Base-by-base conservation (phyloP, 2,888 invertebrate species). In the Tethea ocularis region DNA sequence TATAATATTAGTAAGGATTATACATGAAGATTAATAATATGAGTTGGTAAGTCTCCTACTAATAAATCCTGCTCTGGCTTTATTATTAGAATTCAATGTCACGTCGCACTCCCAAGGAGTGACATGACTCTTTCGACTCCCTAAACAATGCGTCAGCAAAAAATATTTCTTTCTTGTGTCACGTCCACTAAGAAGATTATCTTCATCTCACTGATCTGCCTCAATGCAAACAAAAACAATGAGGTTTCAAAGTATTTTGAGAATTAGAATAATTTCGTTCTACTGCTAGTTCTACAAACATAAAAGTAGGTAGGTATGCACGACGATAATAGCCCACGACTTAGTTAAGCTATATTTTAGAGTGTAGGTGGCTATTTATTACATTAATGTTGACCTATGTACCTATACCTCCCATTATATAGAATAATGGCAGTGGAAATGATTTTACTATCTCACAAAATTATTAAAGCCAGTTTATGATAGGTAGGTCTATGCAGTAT, bases 131-230 rank as follows among this genome's bases (percentile, higher is more conserved):
- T 75, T 78, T 75, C 63, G 71, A 69, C 69, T 71, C 74, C 77
- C 78, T 77, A 86, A 86, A 87, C 86, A 87, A 87, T 88, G 88
- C 81, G 87, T 88, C 87, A 88, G 88, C 87, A 79, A 78, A 82
- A 82, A 85, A 79, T 71, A 67, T 66, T 71, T 81, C 74, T 82
- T 87, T 88, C 85, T 87, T 70, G 64, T 79, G 86, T 85, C 88
- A 89, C 87, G 87, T 84, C 68, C 78, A 62, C 70, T 77, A 78
- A 84, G 85, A 76, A 77, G 88, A 86, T 88, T 87, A 87, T 79
- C 77, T 80, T 69, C 67, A 71, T 72, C 77, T 67, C 71, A 75
- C 82, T 85, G 83, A 86, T 86, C 87, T 84, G 82, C 80, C 83
- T 77, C 83, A 84, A 81, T 66, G 72, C 67, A 61, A 66, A 79